These are phyloP conservation scores for Poecilobothrus nobilitatus DNA, from an alignment of 2,888 invertebrate species.

Conservation along the genomic window DNA sequence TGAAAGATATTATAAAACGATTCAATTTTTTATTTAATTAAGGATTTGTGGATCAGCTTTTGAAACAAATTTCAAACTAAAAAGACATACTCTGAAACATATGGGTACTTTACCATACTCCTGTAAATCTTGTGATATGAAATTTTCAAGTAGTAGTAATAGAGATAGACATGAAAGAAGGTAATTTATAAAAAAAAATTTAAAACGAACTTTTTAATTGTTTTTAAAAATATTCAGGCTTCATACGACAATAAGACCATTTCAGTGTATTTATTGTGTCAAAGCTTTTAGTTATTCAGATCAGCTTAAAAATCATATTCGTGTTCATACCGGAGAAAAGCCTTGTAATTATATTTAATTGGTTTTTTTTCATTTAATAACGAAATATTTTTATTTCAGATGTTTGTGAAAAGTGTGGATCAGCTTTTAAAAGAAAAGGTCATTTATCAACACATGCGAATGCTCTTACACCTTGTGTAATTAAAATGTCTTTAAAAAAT, in stretches of 20 bases:
- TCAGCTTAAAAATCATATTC: slow-evolving; percentile 18
- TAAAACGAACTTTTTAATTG: neutral
- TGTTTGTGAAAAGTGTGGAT: slow-evolving; percentile 22
- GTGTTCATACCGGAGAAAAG: slow-evolving; percentile 17
- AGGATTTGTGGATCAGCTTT: slow-evolving; percentile 4
- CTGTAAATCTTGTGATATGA: slow-evolving; percentile 29
- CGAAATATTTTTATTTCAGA: neutral
- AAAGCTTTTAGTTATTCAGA: slow-evolving; percentile 11
- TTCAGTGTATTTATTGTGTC: slow-evolving; percentile 14
- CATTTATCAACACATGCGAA: slow-evolving; percentile 22
- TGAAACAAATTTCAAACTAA: slow-evolving; percentile 21
- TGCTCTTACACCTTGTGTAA: neutral
- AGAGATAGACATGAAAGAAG: neutral
- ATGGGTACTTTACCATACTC: slow-evolving; percentile 37
- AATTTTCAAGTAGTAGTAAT: slow-evolving; percentile 11
- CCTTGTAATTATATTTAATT: slow-evolving; percentile 9
- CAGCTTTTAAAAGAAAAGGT: slow-evolving; percentile 21
- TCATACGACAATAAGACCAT: slow-evolving; percentile 12
- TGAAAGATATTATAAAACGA: no score
- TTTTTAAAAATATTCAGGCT: neutral
- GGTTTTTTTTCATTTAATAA: neutral
- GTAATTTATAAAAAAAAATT: slow-evolving; percentile 10
- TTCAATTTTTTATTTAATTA: neutral
- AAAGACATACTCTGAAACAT: slow-evolving; percentile 34
- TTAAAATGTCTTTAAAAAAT: slow-evolving; percentile 11